These are phyloP conservation scores for Oxystoma pomonae DNA, from an alignment of 2,888 invertebrate genomes.

Conservation along the genomic window DNA sequence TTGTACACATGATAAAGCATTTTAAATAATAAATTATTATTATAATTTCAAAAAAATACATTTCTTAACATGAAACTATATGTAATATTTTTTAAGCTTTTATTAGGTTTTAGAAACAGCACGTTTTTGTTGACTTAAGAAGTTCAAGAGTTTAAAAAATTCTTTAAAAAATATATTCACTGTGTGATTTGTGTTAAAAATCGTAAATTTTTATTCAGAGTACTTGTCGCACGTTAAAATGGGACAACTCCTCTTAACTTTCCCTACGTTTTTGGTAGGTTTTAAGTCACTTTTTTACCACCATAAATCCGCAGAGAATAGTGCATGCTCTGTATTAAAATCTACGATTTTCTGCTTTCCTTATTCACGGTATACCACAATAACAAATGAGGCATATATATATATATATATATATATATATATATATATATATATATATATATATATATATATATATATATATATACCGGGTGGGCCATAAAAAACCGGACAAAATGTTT, in stretches of 20 bases:
- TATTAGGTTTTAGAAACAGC: neutral
- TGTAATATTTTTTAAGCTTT: neutral
- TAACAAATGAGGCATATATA: no score
- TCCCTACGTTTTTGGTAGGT: neutral
- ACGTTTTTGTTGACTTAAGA: neutral
- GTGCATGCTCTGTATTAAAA: neutral
- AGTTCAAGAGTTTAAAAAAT: neutral
- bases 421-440: no score
- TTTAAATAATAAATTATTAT: slow-evolving; percentile 29
- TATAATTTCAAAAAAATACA: slow-evolving; percentile 13
- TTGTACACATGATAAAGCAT: no score
- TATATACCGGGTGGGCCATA: no score
- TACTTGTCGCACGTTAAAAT: no score
- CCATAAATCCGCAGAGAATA: no score
- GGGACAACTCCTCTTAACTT: no score
- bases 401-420: no score
- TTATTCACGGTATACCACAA: no score
- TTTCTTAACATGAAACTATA: neutral
- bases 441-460: no score
- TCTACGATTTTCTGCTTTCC: neutral
- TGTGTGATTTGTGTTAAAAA: neutral
- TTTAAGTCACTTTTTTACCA: no score
- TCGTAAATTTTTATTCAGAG: neutral
- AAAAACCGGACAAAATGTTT: no score
- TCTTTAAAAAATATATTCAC: neutral